Evolutionary conservation across 2,888 invertebrate genomes (phyloP), one percentile per base, ranked within the genome.

Genomic region (Hyposoter dolosus): DNA sequence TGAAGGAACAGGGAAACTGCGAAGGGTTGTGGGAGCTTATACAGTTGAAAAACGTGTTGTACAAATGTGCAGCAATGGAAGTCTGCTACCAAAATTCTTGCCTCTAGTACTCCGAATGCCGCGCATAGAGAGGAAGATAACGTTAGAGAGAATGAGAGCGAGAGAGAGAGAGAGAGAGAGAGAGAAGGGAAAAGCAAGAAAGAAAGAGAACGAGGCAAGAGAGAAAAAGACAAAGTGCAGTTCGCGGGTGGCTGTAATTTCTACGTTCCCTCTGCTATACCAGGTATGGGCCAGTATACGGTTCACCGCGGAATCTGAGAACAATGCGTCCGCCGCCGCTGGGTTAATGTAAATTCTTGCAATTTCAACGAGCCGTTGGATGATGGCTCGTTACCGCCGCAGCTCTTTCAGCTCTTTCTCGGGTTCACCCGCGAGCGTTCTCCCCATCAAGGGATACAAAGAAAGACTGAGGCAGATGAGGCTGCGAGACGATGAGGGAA

Each of bases 271-370:
- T 56, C 53, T 68, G 74, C 66, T 74, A 50, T 28, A 23, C 28
- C 56, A 68, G 45, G 69, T 72, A 66, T 75, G 63, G 56, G 72
- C 66, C 43, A 60, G 78, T 69, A 60, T 60, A 68, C 69, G 53
- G 63, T 68, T 60, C 85, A 76, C 83, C 85, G 63, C 83, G 76
- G 83, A 86, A 83, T 86, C 72, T 77, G 80, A 83, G 86, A 87
- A 87, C 86, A 86, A 87, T 87, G 85, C 86, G 56, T 77, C 71
- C 68, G 28, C 76, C 79, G 65, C 78, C 79, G 77, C 60, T 76
- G 82, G 82, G 84, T 86, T 88, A 86, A 88, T 88, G 88, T 88
- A 88, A 89, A 90, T 88, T 87, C 88, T 84, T 84, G 83, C 84
- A 85, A 87, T 88, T 89, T 86, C 88, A 68, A 83, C 82, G 76